A percentile compares a stretch with the other conserved stretches of the same genome.
phyloP scores from a whole-genome alignment of 2,797 vertebrate species.

The Lithobates pipiens region DNA sequence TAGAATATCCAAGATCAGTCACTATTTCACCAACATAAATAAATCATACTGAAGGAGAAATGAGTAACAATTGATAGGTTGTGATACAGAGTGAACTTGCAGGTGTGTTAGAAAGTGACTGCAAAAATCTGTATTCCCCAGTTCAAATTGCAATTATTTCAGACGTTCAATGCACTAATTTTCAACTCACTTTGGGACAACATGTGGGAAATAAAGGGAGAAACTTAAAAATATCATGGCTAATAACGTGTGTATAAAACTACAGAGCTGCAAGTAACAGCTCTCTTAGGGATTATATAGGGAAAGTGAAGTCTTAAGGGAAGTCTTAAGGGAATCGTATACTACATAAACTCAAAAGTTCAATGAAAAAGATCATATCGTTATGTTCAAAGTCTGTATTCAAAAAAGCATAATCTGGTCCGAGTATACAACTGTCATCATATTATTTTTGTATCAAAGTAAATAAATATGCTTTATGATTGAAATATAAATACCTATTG shows the following conservation, averaged over 20 bases:
- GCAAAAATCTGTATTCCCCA: constrained; percentile 8
- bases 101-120: neutral
- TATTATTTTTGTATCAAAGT: neutral
- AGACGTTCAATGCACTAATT: constrained; percentile 69
- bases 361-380: constrained; percentile 49
- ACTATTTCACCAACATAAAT: neutral
- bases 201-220: constrained; percentile 67
- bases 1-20: neutral
- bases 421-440: neutral
- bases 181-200: constrained; percentile 70
- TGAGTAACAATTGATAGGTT: neutral
- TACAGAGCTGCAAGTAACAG: constrained; percentile 65
- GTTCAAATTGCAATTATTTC: constrained; percentile 65
- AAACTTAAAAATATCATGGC: constrained; percentile 66
- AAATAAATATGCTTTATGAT: too few species aligned
- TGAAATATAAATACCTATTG: too few species aligned
- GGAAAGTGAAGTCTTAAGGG: constrained; percentile 64
- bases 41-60: neutral
- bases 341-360: constrained; percentile 61
- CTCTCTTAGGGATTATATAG: constrained; percentile 66
- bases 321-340: constrained; percentile 57
- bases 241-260: constrained; percentile 67
- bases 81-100: neutral
- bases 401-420: neutral
- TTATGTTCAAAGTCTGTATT: constrained; percentile 59